Percentiles rank a stretch among this genome's conserved stretches.
These are phyloP conservation scores for Myiotriccus ornatus DNA, from an alignment of 2,797 vertebrate species.

Conservation along the genomic window DNA sequence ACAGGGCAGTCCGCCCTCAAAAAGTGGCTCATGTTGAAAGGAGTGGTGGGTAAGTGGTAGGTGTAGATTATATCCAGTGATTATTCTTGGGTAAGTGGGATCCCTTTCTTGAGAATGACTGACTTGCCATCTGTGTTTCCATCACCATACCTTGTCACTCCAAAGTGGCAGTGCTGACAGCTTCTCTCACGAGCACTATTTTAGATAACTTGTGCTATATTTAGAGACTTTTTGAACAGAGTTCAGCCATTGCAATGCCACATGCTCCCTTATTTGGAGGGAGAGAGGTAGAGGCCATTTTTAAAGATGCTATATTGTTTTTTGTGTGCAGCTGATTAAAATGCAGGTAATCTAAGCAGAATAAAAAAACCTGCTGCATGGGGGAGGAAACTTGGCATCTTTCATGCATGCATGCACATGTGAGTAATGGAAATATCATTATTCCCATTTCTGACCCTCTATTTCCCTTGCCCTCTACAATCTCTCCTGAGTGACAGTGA, in stretches of 20 bases:
- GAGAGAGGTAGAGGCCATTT: not conserved
- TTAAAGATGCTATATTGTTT: not conserved
- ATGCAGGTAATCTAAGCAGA: not conserved
- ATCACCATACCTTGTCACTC: not conserved
- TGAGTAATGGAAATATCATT: not conserved
- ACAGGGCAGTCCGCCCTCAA: not conserved
- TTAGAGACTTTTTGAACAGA: not conserved
- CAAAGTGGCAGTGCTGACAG: not conserved
- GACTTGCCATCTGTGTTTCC: slow-evolving; percentile 19
- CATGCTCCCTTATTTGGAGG: not conserved
- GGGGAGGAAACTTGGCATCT: not conserved
- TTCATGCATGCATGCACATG: not conserved
- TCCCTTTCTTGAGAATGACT: not conserved
- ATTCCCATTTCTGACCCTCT: not conserved
- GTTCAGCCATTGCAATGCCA: not conserved
- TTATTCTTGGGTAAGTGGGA: slow-evolving; percentile 16
- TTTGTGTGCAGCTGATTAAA: not conserved
- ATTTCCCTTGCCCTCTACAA: fast-evolving
- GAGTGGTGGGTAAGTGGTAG: not conserved
- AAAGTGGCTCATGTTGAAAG: not conserved
- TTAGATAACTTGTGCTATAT: not conserved
- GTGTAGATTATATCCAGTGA: not conserved
- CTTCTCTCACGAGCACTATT: not conserved
- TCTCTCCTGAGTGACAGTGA: not conserved
- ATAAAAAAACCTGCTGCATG: not conserved